These are phyloP conservation scores for Rapana venosa DNA, from an alignment of 2,888 invertebrate species.

Conservation along the genomic window DNA sequence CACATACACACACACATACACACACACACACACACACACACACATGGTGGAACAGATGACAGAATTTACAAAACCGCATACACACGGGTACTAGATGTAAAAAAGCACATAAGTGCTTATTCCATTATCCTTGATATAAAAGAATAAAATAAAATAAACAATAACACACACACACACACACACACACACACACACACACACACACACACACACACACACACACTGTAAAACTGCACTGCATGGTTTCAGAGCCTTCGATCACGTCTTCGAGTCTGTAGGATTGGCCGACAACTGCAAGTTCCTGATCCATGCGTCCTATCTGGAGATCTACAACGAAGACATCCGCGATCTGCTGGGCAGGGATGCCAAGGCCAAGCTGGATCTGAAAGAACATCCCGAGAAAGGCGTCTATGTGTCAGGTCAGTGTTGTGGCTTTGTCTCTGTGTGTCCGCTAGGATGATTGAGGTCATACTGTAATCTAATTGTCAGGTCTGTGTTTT, in stretches of 20 bases:
- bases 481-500: too few species aligned
- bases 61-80: too few species aligned
- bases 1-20: too few species aligned
- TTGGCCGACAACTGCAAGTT: constrained; percentile 84
- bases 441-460: not conserved
- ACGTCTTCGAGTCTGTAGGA: constrained; percentile 86
- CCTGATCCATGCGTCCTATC: constrained; percentile 87
- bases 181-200: constrained; percentile 12
- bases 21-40: not conserved
- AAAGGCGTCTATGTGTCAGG: constrained; percentile 85
- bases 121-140: too few species aligned
- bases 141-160: too few species aligned
- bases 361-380: constrained; percentile 82
- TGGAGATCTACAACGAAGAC: constrained; percentile 92
- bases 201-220: not conserved
- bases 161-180: not conserved
- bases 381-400: constrained; percentile 85
- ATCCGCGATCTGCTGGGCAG: constrained; percentile 85
- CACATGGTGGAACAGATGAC: too few species aligned
- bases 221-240: too few species aligned
- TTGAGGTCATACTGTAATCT: too few species aligned
- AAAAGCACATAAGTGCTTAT: too few species aligned
- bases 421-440: constrained; percentile 57
- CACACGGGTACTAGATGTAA: too few species aligned
- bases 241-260: constrained; percentile 86